Base-by-base conservation (phyloP, 2,888 invertebrate genomes). In the Geotrupes spiniger region DNA sequence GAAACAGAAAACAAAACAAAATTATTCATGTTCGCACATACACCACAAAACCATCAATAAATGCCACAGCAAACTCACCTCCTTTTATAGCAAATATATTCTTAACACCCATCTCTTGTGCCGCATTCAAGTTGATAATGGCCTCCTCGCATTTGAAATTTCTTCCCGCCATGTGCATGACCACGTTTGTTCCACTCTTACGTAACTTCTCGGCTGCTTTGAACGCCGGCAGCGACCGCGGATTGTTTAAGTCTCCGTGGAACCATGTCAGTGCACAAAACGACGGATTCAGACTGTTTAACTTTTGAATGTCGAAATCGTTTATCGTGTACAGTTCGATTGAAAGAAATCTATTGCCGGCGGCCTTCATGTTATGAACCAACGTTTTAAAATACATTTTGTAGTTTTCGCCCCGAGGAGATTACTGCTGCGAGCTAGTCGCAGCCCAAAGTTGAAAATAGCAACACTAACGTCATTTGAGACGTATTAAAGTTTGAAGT, bases 21-120 rank as follows among this genome's bases (percentile, higher is more conserved):
- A n/a, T n/a, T n/a, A n/a, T n/a, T n/a, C n/a, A n/a, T n/a, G n/a
- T n/a, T n/a, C n/a, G n/a, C n/a, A n/a, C n/a, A n/a, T n/a, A n/a
- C n/a, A n/a, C n/a, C n/a, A n/a, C n/a, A n/a, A n/a, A n/a, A n/a
- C n/a, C n/a, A n/a, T n/a, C n/a, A n/a, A n/a, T n/a, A n/a, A n/a
- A n/a, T n/a, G n/a, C n/a, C n/a, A n/a, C n/a, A n/a, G n/a, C n/a
- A n/a, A 21, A 21, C 75, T 73, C 65, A 87, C 89, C 90, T 76
- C 92, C 92, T 63, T 84, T 75, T 31, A 91, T 69, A 3, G 85
- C 81, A 49, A 90, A 78, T 60, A 90, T 75, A 69, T 87, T 89
- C 56, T 77, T 76, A 49, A 90, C 79, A 2, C 83, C 84, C 17
- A 78, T 68, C 36, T 77, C 70, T 64, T 84, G 78, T 2, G 87